Percentiles rank a stretch among this genome's conserved stretches.
Evolutionary conservation across 2,797 vertebrate genomes (phyloP).

Genomic region (Alcedo quadribrachys): DNA sequence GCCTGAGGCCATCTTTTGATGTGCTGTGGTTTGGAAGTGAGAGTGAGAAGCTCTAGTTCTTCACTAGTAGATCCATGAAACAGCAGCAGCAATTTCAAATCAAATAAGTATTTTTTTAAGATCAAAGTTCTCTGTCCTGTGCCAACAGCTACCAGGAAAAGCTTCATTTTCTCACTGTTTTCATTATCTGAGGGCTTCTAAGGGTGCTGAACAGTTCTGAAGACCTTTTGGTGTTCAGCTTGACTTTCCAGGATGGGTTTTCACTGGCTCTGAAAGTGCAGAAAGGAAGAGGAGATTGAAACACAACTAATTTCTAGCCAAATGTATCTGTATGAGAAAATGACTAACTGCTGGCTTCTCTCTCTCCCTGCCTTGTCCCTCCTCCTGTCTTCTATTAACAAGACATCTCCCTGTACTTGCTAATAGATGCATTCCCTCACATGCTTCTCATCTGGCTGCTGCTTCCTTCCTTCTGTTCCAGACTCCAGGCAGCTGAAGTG

Average conservation of each 20-base stretch:
- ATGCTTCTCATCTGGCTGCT: constrained; percentile 64
- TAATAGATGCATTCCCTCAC: constrained; percentile 61
- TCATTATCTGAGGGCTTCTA: not conserved
- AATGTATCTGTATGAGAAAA: constrained; percentile 45
- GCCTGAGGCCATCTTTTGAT: not conserved
- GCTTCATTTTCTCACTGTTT: not conserved
- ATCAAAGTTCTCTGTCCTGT: not conserved
- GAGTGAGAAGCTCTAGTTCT: not conserved
- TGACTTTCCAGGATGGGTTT: constrained; percentile 13
- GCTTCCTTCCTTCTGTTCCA: constrained; percentile 44
- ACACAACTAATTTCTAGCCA: not conserved
- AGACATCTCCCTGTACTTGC: constrained; percentile 58
- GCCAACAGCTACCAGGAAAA: not conserved
- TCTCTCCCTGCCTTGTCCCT: constrained; percentile 56
- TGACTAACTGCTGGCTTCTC: constrained; percentile 62
- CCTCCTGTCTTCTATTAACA: constrained; percentile 64
- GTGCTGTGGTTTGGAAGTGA: not conserved
- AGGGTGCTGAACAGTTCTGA: not conserved
- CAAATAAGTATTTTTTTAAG: not conserved
- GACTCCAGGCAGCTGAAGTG: constrained; percentile 33
- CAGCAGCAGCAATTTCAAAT: not conserved
- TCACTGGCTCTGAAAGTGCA: not conserved
- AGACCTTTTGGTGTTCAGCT: not conserved
- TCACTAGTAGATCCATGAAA: not conserved
- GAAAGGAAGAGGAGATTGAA: constrained; percentile 1